phyloP scores from a whole-genome alignment of 2,888 invertebrate species.

The Asteroscopus sphinx region DNA sequence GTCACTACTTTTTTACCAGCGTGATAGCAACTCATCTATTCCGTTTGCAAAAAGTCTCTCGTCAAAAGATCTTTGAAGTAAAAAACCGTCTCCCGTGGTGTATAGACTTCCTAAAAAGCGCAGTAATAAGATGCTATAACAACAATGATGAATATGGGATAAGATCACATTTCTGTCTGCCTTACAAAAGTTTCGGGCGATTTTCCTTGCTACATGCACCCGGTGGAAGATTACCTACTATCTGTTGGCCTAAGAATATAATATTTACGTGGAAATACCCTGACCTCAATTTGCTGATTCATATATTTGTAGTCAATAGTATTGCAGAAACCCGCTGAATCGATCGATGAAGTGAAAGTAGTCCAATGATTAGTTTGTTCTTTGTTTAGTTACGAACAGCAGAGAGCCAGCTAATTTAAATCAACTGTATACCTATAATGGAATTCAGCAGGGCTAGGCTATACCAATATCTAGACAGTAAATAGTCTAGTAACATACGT shows the following conservation, averaged over 20 bases:
- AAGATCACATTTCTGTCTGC: neutral
- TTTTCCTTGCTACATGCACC: slow-evolving; percentile 4
- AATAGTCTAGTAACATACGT: neutral
- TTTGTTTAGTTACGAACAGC: slow-evolving; percentile 23
- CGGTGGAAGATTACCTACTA: slow-evolving; percentile 13
- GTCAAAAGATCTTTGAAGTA: neutral
- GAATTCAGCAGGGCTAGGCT: neutral
- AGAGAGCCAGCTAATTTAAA: slow-evolving; percentile 11
- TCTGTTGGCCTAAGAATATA: slow-evolving; percentile 10
- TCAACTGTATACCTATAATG: slow-evolving; percentile 2
- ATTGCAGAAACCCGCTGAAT: slow-evolving; percentile 11
- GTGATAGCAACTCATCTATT: neutral
- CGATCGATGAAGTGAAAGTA: slow-evolving; percentile 30
- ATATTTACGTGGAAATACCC: slow-evolving; percentile 23
- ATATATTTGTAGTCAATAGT: slow-evolving; percentile 10
- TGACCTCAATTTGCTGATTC: slow-evolving; percentile 26
- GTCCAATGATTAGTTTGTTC: slow-evolving; percentile 37
- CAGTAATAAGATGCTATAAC: neutral
- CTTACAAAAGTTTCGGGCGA: neutral
- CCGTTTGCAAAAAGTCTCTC: neutral
- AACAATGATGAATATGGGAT: neutral
- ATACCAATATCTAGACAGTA: too few species aligned
- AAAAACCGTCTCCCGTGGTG: neutral
- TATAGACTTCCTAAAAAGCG: neutral
- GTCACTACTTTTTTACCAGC: slow-evolving; percentile 11